Conservation (phyloP, 2,113 vertebrate genomes). For the Sinocyclocheilus maitianheensis region DNA sequence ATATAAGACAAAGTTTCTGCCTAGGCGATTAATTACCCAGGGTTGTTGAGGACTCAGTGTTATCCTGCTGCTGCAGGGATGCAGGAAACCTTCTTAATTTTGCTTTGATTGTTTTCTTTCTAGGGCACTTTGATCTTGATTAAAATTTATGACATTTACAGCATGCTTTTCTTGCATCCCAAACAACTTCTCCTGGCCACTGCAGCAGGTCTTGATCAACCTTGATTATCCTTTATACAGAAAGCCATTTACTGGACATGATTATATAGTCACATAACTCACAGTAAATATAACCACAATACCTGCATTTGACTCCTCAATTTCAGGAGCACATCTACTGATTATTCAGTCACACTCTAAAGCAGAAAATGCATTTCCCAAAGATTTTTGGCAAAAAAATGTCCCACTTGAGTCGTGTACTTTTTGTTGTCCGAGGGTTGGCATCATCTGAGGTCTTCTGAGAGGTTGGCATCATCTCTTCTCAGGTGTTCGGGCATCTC, state of each 20-base stretch:
- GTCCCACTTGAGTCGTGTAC: neutral
- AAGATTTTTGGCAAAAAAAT: neutral
- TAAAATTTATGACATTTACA: conserved; percentile 7
- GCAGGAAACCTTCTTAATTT: neutral
- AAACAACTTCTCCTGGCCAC: neutral
- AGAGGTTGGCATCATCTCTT: no score
- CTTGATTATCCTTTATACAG: neutral
- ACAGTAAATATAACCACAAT: neutral
- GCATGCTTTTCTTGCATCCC: conserved; percentile 21
- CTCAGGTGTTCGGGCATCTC: no score
- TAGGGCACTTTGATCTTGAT: conserved; percentile 8
- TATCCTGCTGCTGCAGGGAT: neutral
- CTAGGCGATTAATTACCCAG: neutral
- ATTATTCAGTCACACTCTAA: neutral
- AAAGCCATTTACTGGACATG: neutral
- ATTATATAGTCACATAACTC: neutral
- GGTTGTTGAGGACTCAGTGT: neutral
- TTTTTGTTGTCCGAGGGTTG: no score
- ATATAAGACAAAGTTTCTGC: neutral
- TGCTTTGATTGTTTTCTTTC: neutral
- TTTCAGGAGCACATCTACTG: neutral
- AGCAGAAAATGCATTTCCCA: neutral
- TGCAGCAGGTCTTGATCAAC: neutral
- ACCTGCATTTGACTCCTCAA: neutral
- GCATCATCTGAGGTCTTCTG: no score